These are phyloP conservation scores for Arremon aurantiirostris DNA, from an alignment of 2,797 vertebrate genomes.

Conservation along the genomic window DNA sequence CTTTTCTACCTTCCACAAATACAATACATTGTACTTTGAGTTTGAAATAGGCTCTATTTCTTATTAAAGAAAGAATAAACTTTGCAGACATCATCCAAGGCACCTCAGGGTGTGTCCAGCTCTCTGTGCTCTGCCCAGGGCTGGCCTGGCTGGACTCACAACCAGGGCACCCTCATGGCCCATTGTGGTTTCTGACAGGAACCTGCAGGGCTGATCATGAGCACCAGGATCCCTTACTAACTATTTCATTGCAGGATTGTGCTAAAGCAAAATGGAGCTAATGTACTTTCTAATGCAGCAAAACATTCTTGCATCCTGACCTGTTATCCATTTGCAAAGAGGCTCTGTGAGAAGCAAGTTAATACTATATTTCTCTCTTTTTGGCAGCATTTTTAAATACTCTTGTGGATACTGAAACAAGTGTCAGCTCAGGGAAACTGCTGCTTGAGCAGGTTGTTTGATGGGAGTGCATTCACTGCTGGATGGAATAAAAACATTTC, in stretches of 20 bases:
- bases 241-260: background rate
- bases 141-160: background rate
- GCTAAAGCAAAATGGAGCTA: background rate
- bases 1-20: conserved; percentile 42
- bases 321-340: background rate
- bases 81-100: background rate
- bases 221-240: background rate
- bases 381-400: background rate
- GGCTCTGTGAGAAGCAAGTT: background rate
- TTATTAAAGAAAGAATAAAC: conserved; percentile 18
- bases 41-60: conserved; percentile 19
- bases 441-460: background rate
- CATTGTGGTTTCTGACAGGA: background rate
- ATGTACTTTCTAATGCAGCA: background rate
- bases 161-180: background rate
- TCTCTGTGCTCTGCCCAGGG: background rate
- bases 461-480: background rate
- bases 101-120: background rate
- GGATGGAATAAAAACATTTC: background rate
- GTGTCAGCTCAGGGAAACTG: background rate
- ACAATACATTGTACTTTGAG: background rate
- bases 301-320: background rate
- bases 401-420: background rate
- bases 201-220: background rate
- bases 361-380: background rate